Percentiles rank a stretch among this genome's conserved stretches.
These are phyloP conservation scores for Fundulus diaphanus DNA, from an alignment of 2,797 vertebrate genomes.

Conservation along the genomic window DNA sequence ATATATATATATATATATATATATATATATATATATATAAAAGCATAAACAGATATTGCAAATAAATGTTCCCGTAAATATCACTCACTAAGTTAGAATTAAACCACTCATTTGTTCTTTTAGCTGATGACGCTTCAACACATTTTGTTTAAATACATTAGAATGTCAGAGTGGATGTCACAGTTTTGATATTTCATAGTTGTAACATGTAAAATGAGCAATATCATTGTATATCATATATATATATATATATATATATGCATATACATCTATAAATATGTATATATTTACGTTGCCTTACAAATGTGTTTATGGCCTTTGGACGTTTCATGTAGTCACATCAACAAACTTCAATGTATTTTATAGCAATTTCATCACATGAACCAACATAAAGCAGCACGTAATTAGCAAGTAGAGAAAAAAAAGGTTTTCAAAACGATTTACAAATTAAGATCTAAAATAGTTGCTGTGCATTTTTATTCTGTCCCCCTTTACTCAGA, in stretches of 20 bases:
- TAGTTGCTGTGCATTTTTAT: background rate
- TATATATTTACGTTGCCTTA: background rate
- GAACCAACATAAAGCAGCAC: background rate
- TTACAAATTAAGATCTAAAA: no score
- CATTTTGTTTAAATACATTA: background rate
- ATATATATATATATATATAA: no score
- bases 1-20: no score
- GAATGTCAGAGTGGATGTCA: background rate
- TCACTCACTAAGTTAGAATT: no score
- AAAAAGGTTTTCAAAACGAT: background rate
- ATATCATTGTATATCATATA: background rate
- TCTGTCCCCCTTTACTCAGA: background rate
- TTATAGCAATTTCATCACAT: background rate
- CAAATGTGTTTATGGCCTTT: background rate
- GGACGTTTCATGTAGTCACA: background rate
- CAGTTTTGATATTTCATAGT: background rate
- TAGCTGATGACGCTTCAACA: background rate
- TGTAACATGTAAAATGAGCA: background rate
- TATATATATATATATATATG: no score
- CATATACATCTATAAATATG: no score
- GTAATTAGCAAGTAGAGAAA: background rate
- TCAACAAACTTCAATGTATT: background rate
- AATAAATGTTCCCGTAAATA: background rate
- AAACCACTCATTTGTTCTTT: background rate
- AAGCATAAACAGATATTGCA: background rate